Base-by-base conservation (phyloP, 2,797 vertebrate genomes). In the Botia almorhae region DNA sequence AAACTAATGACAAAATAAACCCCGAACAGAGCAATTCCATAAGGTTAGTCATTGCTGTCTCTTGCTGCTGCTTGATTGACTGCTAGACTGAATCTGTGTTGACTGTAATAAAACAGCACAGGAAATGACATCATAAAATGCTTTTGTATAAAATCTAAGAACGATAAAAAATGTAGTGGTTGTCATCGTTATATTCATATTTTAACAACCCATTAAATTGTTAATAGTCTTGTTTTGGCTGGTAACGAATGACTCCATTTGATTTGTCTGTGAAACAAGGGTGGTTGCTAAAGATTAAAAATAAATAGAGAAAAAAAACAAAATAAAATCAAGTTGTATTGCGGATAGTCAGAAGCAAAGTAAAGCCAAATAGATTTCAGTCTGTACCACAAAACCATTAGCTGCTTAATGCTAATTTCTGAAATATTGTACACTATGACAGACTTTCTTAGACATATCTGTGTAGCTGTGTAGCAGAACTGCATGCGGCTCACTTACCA, bases 91-190 rank as follows among this genome's bases (percentile, higher is more conserved):
- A 3, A 48, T 48, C 48, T 51, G 55, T 36, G 17, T 8, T 43
- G 67, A 19, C 63, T 76, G 2, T 69, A 64, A 51, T 55, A 10
- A 80, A 72, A 60, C 51, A 58, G 4, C 76, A 83, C 50, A 83
- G 81, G 84, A 85, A 85, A 71, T 83, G 29, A 81, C 70, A 68
- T 82, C 81, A 80, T 70, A 33, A 21, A 61, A 11, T 16, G 29
- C n/a, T 29, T 69, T 21, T 29, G 29, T 36, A 4, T 51, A 6
- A 33, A n/a, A 63, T 17, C 16, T 53, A 7, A 63, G 26, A 63
- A 17, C 3, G 17, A n/a, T 23, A 56, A 56, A 19, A 10, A 56
- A 69, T 73, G 36, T 73, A 81, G 23, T 84, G 69, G 17, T 65
- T 67, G 21, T 5, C 7, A 14, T 81, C 7, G 12, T 81, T 63